These are phyloP conservation scores for Aurelia coerulea DNA, from an alignment of 30 jellyfish, hydroid and myxozoan genomes.

Conservation along the genomic window DNA sequence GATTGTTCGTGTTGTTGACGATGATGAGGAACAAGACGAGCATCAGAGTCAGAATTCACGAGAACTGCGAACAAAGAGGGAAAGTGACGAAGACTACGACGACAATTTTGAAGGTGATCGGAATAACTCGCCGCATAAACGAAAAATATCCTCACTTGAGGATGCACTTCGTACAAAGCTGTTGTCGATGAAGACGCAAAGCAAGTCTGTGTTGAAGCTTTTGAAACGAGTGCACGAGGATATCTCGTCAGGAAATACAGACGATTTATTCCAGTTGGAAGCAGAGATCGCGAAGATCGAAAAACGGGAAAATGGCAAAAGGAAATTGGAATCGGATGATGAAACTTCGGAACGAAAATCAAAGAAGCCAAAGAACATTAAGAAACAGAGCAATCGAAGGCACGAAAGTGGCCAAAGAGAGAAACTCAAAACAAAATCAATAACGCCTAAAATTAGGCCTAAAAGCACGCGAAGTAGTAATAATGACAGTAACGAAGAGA, in stretches of 20 bases:
- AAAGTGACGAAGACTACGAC: constrained; percentile 51
- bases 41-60: not conserved
- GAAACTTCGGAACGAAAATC: constrained; percentile 1
- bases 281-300: constrained; percentile 78
- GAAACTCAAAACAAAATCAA: constrained; percentile 55
- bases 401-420: constrained; percentile 1
- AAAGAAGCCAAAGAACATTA: constrained; percentile 14
- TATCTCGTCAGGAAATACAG: constrained; percentile 83
- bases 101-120: constrained; percentile 24
- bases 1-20: constrained; percentile 8
- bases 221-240: constrained; percentile 96
- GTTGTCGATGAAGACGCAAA: constrained; percentile 90
- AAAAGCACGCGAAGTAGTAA: constrained; percentile 16
- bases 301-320: constrained; percentile 29
- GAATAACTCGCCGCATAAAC: constrained; percentile 27
- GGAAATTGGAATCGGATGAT: constrained; percentile 17
- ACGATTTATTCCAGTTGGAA: constrained; percentile 87
- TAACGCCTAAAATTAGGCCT: constrained; percentile 62
- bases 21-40: not conserved
- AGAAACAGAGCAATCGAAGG: constrained; percentile 14
- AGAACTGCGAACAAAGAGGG: constrained; percentile 34
- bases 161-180: constrained; percentile 86
- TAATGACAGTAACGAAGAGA: constrained; percentile 7
- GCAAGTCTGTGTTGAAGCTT: constrained; percentile 84
- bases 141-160: constrained; percentile 84